Evolutionary conservation across 2,888 invertebrate species (phyloP).

Genomic region (Metopia argyrocephala): DNA sequence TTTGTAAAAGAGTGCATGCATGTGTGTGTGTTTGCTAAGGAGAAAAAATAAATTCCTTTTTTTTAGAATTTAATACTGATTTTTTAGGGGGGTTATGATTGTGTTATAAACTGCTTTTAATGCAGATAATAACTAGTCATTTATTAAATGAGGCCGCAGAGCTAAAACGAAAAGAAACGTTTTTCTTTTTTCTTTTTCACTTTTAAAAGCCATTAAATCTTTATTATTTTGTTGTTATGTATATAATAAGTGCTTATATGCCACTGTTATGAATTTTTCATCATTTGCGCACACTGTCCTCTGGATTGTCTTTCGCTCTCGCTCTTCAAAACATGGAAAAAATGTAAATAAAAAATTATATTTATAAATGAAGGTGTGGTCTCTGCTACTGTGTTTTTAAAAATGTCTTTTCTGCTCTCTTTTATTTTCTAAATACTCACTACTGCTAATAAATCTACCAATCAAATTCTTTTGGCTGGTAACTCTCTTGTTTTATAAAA

Average conservation of each 20-base stretch:
- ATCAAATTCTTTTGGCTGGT: slow-evolving; percentile 32
- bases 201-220: slow-evolving; percentile 47
- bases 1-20: neutral
- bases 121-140: slow-evolving; percentile 64
- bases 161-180: slow-evolving; percentile 38
- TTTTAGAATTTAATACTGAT: slow-evolving; percentile 7
- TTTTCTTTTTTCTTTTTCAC: slow-evolving; percentile 28
- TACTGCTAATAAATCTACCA: slow-evolving; percentile 32
- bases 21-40: neutral
- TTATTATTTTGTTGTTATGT: slow-evolving; percentile 59
- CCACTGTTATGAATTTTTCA: slow-evolving; percentile 48
- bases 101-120: slow-evolving; percentile 64
- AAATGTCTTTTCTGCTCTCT: neutral
- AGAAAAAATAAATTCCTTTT: slow-evolving; percentile 48
- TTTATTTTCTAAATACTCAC: neutral
- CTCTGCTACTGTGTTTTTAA: neutral
- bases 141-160: slow-evolving; percentile 65
- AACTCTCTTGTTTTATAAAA: neutral
- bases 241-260: slow-evolving; percentile 57
- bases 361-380: slow-evolving; percentile 62
- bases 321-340: slow-evolving; percentile 4
- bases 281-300: slow-evolving; percentile 3
- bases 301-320: neutral
- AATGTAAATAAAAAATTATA: no score
- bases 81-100: slow-evolving; percentile 49